Evolutionary conservation across 2,113 vertebrate genomes (phyloP).

Genomic region (Pandion haliaetus): DNA sequence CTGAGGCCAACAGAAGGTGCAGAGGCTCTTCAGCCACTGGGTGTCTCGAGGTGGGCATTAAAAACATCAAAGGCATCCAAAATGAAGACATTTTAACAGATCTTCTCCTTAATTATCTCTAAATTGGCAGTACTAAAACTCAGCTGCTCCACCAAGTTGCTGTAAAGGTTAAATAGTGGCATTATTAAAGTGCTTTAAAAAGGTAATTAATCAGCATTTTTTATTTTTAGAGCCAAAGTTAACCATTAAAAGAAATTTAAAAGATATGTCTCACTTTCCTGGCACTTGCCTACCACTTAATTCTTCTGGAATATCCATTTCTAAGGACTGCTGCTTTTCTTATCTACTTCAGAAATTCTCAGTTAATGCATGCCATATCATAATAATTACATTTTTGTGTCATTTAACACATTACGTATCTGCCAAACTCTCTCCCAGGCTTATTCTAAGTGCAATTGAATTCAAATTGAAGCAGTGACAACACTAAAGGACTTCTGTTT

Average conservation of each 20-base stretch:
- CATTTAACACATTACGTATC: slow-evolving; percentile 36
- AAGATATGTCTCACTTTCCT: not conserved
- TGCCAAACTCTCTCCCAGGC: slow-evolving; percentile 43
- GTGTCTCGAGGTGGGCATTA: not conserved
- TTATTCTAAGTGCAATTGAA: slow-evolving; percentile 50
- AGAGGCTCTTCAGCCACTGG: not conserved
- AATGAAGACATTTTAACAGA: not conserved
- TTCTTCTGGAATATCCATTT: not conserved
- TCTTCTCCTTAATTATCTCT: slow-evolving; percentile 15
- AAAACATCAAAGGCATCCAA: not conserved
- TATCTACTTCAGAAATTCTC: not conserved
- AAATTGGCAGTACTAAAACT: not conserved
- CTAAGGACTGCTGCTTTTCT: not conserved
- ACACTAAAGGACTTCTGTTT: slow-evolving; percentile 44
- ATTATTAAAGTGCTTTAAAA: slow-evolving; percentile 36
- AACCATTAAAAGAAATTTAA: not conserved
- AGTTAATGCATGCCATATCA: not conserved
- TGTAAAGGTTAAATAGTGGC: slow-evolving; percentile 28
- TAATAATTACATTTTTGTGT: slow-evolving; percentile 47
- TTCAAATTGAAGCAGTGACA: slow-evolving; percentile 56
- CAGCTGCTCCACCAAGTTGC: not conserved
- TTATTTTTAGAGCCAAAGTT: slow-evolving; percentile 23
- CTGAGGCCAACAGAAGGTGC: not conserved
- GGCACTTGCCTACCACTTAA: not conserved
- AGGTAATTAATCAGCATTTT: slow-evolving; percentile 44